These are phyloP conservation scores for Borostomias antarcticus DNA, from an alignment of 2,797 vertebrate species.

Conservation along the genomic window DNA sequence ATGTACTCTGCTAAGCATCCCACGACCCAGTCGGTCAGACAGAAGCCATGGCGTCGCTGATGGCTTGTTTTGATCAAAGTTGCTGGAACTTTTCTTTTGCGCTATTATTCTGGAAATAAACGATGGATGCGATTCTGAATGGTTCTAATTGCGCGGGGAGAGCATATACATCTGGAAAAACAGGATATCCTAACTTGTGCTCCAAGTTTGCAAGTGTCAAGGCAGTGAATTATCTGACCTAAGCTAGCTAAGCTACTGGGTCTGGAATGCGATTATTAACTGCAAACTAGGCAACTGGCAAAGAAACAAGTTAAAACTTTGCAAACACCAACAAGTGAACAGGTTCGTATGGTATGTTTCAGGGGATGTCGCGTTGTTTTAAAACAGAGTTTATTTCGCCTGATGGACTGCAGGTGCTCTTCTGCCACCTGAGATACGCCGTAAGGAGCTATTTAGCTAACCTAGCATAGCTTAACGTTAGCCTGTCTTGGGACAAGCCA, in stretches of 20 bases:
- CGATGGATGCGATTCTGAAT: constrained; percentile 21
- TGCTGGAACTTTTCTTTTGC: constrained; percentile 36
- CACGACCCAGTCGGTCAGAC: constrained; percentile 11
- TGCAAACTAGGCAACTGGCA: constrained; percentile 22
- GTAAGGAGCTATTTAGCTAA: constrained; percentile 26
- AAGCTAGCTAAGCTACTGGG: constrained; percentile 66
- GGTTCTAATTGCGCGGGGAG: not conserved
- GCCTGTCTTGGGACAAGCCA: not conserved
- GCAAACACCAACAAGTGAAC: not conserved
- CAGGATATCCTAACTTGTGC: not conserved
- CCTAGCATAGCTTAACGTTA: not conserved
- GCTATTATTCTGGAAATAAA: not conserved
- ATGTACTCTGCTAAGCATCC: constrained; percentile 35
- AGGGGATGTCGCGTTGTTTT: constrained; percentile 7
- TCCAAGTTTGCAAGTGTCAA: constrained; percentile 14
- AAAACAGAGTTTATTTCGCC: not conserved
- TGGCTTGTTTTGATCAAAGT: constrained; percentile 65
- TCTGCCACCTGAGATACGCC: constrained; percentile 67
- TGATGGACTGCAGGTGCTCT: constrained; percentile 67
- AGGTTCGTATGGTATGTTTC: not conserved
- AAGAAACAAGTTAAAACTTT: not conserved
- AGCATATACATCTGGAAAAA: not conserved
- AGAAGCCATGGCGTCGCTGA: constrained; percentile 49
- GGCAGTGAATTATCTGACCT: constrained; percentile 11
- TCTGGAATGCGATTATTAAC: constrained; percentile 42